Evolutionary conservation across 2,113 vertebrate genomes (phyloP), one percentile per base, ranked within the genome.

Genomic region (Xiphophorus maculatus): DNA sequence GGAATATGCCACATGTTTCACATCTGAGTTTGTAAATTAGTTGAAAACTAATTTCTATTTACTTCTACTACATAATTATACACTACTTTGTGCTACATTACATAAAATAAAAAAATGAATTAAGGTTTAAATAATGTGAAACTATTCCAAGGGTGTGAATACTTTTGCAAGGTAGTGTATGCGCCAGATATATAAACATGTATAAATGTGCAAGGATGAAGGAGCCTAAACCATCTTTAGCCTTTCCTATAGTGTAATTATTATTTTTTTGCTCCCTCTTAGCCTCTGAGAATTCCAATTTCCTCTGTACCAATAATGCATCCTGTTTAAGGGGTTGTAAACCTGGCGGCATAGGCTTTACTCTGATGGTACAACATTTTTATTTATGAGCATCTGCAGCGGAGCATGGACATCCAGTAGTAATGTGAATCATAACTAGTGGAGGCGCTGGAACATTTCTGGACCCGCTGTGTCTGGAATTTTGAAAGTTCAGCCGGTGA

Each of bases 391-490:
- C 44, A 66, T 79, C 66, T 81, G 66, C 69, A 73, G 5, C 30
- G 69, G 74, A 69, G 74, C 77, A 74, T 85, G 63, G 12, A 75
- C 68, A 88, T 86, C 29, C 42, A 69, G 44, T 67, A 69, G 82
- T 83, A 87, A 90, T 89, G 82, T 83, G 74, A 79, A 74, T 84
- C 69, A 74, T 63, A 80, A 44, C 77, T 63, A 67, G 30, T 28
- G 29, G 63, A 19, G 14, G 63, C 80, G 76, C 61, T 35, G 32
- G 58, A 71, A 80, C 73, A 80, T 69, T 33, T 75, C 54, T 63
- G 48, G 37, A 79, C 84, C 85, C 66, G 83, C 85, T 92, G 92
- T 77, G 89, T 81, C 37, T 63, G 84, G 87, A 90, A 89, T 85
- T 85, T 79, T 51, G 12, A 73, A 63, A 74, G 82, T 82, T 89